Base-by-base conservation (phyloP, 2,888 invertebrate genomes). In the Flexamia atlantica region DNA sequence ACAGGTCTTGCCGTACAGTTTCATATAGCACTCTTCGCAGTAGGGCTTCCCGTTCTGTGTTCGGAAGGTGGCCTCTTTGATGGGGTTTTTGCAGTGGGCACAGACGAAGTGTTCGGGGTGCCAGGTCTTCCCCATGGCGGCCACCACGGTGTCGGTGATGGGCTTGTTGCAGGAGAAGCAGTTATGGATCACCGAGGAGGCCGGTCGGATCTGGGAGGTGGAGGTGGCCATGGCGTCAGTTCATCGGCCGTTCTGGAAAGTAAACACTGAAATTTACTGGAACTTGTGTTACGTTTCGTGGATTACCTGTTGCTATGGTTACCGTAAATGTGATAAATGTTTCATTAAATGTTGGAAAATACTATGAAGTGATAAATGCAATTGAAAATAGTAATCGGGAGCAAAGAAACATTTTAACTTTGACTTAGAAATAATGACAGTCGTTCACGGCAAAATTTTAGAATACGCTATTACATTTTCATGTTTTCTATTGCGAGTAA, bases 51-150 rank as follows among this genome's bases (percentile, higher is more conserved):
- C n/a, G 17, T 92, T 92, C 64, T 92, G 89, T 88, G 93, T 93
- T 88, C 93, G 93, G 90, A 93, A 94, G 89, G 92, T n/a, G n/a
- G n/a, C n/a, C n/a, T 92, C 92, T n/a, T 92, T 92, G 70, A 94
- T 90, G 85, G 92, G 92, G 83, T 91, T 90, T 82, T 91, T 91
- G 89, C 94, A 94, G 87, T 92, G 91, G 82, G 90, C 90, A 89
- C 94, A 94, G 25, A 90, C 89, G 89, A 93, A 94, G 88, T 93
- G 93, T 87, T 93, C 93, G 20, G 93, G 92, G n/a, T n/a, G n/a
- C n/a, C n/a, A n/a, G n/a, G n/a, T n/a, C n/a, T n/a, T n/a, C n/a
- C n/a, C n/a, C n/a, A 88, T 93, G 93, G 93, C 93, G 80, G 93
- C 92, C 64, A 93, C 92, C 84, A 80, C 80, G 28, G 57, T 57